Base-by-base conservation (phyloP, 2,113 vertebrate genomes). In the Halichoeres trimaculatus region DNA sequence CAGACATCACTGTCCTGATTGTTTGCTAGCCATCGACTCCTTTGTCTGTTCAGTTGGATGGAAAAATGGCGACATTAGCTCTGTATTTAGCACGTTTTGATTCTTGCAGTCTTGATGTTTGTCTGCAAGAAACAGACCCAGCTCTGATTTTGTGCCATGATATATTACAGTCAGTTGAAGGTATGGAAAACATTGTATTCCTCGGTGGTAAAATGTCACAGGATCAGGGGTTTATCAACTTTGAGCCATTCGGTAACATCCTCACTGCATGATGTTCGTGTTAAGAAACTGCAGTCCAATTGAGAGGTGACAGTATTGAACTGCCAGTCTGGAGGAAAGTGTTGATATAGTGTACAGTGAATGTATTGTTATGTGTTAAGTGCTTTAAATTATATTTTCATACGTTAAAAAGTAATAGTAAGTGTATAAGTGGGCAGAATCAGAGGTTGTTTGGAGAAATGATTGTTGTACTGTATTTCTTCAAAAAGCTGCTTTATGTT, bases 311-410 rank as follows among this genome's bases (percentile, higher is more conserved):
- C 95, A 96, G 95, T 96, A 95, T 96, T 96, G 94, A 94, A 95
- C 94, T 95, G 95, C 95, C 95, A 94, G 92, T 95, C 92, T 94
- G 93, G 95, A 95, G 93, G 95, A 94, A 95, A 93, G 90, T 95
- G 94, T 96, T 96, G 95, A 95, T 95, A 96, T 95, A 90, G 94
- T 96, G 95, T 96, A 95, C 95, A 96, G 95, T 97, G 96, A 97
- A 96, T 98, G 96, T 99, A 96, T 95, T 64, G 70, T 87, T 95
- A 91, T 77, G 95, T 96, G 94, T 97, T 94, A 96, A 97, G 95
- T 97, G 95, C 96, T 96, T 97, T 97, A 98, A 97, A 99, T 96
- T 97, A 96, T 98, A 97, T 98, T 98, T 98, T 97, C 95, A 84
- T 98, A 98, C 96, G 93, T 56, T 89, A 93, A 85, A 93, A 56